Conservation (phyloP, 2,113 vertebrate genomes). For the Nyctereutes procyonoides region DNA sequence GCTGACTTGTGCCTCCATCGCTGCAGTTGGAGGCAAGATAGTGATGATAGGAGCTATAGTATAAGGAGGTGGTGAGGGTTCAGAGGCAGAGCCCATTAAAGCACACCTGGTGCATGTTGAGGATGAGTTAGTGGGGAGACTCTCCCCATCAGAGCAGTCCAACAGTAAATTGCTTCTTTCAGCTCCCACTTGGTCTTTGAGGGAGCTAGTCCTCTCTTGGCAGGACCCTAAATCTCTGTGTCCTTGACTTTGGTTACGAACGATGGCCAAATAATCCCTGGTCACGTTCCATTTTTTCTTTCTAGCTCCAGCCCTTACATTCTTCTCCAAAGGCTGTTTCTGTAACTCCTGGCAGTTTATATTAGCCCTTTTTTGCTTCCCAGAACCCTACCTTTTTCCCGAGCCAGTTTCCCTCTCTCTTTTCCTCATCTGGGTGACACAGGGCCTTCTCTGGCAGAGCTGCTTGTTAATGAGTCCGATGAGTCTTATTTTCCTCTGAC, state of each 20-base stretch:
- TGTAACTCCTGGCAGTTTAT: background rate
- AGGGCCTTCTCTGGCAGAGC: background rate
- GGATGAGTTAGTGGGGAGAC: background rate
- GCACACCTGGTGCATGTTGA: background rate
- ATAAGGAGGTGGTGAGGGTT: background rate
- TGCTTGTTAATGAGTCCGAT: background rate
- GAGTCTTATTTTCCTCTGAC: conserved; percentile 18
- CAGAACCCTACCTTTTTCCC: background rate
- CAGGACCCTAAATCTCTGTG: background rate
- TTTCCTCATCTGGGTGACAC: background rate
- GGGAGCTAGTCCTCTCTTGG: background rate
- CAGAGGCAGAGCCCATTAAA: background rate
- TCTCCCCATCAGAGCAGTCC: background rate
- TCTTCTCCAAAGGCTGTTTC: background rate
- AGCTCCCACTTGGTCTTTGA: background rate
- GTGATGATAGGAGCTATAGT: background rate
- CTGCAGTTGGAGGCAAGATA: background rate
- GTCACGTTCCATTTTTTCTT: background rate
- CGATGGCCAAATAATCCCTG: background rate
- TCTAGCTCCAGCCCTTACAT: background rate
- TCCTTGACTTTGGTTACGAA: background rate
- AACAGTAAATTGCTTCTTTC: background rate
- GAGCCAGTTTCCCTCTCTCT: background rate
- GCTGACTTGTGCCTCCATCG: background rate
- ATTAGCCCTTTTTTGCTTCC: background rate